Conservation (phyloP, 1,140 invertebrate species). For the Tetranychus cinnabarinus region DNA sequence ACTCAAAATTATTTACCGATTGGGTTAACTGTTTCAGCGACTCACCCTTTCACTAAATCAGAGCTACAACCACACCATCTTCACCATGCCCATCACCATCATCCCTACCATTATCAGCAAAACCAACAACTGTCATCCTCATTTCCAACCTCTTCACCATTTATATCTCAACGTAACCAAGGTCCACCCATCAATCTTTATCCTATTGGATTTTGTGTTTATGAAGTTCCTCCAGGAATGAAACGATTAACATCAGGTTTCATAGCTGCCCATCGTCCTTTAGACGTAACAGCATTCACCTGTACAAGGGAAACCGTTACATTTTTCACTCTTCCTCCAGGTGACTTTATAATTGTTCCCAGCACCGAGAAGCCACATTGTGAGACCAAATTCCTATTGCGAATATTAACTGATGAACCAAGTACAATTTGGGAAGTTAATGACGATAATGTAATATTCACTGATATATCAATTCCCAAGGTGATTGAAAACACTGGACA, state of each 20-base stretch:
- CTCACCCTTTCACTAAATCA: constrained; percentile 4
- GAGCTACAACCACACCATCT: constrained; percentile 4
- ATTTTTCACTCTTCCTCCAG: constrained; percentile 45
- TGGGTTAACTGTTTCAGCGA: neutral
- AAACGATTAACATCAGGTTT: constrained; percentile 33
- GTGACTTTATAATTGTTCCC: constrained; percentile 51
- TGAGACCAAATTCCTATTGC: constrained; percentile 40
- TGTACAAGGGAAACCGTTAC: constrained; percentile 41
- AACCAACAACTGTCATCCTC: neutral
- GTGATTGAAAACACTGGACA: neutral
- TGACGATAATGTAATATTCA: constrained; percentile 43
- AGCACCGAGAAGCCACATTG: constrained; percentile 40
- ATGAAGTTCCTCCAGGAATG: constrained; percentile 37
- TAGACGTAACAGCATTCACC: constrained; percentile 41
- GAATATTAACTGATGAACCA: constrained; percentile 43
- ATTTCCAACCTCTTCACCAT: too few relatives aligned
- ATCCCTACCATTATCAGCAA: neutral
- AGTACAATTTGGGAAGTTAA: constrained; percentile 52
- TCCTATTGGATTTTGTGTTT: constrained; percentile 38
- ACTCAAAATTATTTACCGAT: constrained; percentile 37
- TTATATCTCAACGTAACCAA: constrained; percentile 12
- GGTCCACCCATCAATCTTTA: constrained; percentile 21
- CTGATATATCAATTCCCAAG: constrained; percentile 26
- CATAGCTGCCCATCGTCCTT: constrained; percentile 30
- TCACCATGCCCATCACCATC: neutral